Conservation (phyloP, 1,140 invertebrate genomes). For the Penaeus chinensis region DNA sequence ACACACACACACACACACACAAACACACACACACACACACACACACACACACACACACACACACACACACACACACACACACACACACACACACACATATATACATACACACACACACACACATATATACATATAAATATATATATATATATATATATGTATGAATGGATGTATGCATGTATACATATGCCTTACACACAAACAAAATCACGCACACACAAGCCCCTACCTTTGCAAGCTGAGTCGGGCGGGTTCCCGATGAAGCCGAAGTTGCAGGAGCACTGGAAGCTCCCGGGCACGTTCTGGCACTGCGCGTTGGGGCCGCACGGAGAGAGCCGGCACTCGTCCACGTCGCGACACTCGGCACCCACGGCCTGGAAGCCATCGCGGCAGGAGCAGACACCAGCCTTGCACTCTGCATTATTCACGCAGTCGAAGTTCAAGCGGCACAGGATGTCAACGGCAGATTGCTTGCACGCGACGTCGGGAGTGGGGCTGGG, state of each 20-base stretch:
- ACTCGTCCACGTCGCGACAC: constrained; percentile 82
- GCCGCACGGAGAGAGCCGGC: constrained; percentile 78
- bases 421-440: constrained; percentile 94
- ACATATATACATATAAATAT: too few relatives aligned
- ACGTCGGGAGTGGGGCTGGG: constrained; percentile 84
- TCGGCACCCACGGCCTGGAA: constrained; percentile 78
- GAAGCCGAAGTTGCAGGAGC: constrained; percentile 88
- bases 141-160: too few relatives aligned
- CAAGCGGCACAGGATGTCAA: constrained; percentile 84
- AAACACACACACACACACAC: too few relatives aligned
- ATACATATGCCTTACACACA: not conserved
- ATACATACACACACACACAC: too few relatives aligned
- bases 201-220: not conserved
- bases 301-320: constrained; percentile 85
- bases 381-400: constrained; percentile 90
- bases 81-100: too few relatives aligned
- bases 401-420: constrained; percentile 86
- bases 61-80: too few relatives aligned
- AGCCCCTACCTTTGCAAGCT: constrained; percentile 78
- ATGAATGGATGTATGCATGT: not conserved
- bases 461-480: constrained; percentile 84
- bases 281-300: constrained; percentile 84
- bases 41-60: too few relatives aligned
- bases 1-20: too few relatives aligned
- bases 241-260: constrained; percentile 83